phyloP scores from a whole-genome alignment of 35 echinoderm and acorn worm species.

The Lytechinus variegatus region DNA sequence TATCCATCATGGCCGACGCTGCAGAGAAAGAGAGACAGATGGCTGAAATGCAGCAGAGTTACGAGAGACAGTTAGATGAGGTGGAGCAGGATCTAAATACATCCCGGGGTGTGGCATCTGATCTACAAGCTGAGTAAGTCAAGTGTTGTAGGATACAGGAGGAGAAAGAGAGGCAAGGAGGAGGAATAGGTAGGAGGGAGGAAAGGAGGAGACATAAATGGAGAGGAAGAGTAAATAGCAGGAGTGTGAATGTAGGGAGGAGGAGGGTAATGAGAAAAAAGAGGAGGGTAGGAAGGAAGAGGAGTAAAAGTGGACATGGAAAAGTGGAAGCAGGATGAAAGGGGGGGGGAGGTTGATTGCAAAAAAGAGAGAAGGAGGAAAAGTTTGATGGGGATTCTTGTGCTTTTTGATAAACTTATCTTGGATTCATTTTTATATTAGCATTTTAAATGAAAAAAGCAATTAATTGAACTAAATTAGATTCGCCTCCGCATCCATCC shows the following conservation, averaged over 20 bases:
- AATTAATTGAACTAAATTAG: too few relatives aligned
- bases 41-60: slow-evolving; percentile 62
- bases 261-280: neutral
- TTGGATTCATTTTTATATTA: too few relatives aligned
- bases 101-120: slow-evolving; percentile 69
- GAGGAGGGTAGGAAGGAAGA: too few relatives aligned
- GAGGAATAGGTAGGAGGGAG: too few relatives aligned
- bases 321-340: too few relatives aligned
- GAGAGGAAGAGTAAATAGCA: neutral
- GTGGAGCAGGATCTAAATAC: slow-evolving; percentile 86
- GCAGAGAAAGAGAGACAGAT: slow-evolving; percentile 86
- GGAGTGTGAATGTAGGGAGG: neutral
- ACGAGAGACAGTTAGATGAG: slow-evolving; percentile 80
- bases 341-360: too few relatives aligned
- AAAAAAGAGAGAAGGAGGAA: too few relatives aligned
- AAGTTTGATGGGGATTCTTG: too few relatives aligned
- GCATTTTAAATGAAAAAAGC: too few relatives aligned
- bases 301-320: too few relatives aligned
- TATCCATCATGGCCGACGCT: slow-evolving; percentile 90
- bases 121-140: slow-evolving; percentile 83
- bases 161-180: neutral
- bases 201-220: neutral
- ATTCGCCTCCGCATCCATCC: too few relatives aligned
- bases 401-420: too few relatives aligned
- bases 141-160: neutral